Conservation (phyloP, 2,113 vertebrate species). For the Paradoxurus hermaphroditus region DNA sequence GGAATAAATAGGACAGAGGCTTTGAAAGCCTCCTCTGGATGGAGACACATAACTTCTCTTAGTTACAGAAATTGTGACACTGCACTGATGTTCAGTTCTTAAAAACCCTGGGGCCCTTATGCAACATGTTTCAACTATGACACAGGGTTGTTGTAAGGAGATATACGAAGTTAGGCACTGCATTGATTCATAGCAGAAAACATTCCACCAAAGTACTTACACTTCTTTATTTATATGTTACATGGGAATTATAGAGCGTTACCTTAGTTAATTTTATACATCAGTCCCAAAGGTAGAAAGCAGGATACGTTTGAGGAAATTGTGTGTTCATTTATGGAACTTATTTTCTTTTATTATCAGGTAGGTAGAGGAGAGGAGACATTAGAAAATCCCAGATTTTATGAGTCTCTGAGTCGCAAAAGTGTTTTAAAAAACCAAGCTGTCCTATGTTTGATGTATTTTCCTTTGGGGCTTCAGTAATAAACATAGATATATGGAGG, state of each 20-base stretch:
- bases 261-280: neutral
- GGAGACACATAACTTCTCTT: neutral
- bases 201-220: neutral
- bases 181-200: neutral
- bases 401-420: conserved; percentile 28
- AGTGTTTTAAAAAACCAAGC: conserved; percentile 15
- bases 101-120: neutral
- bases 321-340: neutral
- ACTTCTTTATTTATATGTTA: neutral
- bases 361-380: neutral
- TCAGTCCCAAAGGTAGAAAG: neutral
- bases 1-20: neutral
- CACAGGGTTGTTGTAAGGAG: neutral
- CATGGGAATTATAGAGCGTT: neutral
- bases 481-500: conserved; percentile 57
- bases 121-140: neutral
- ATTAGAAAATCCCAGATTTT: conserved; percentile 34
- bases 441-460: conserved; percentile 44
- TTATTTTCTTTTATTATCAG: neutral
- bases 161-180: neutral
- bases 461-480: conserved; percentile 44
- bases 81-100: neutral
- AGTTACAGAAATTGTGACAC: neutral
- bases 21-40: neutral
- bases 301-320: neutral